A percentile compares a stretch with the other conserved stretches of the same genome.
Evolutionary conservation across 2,797 vertebrate species (phyloP).

Genomic region (Delichon dasypus): DNA sequence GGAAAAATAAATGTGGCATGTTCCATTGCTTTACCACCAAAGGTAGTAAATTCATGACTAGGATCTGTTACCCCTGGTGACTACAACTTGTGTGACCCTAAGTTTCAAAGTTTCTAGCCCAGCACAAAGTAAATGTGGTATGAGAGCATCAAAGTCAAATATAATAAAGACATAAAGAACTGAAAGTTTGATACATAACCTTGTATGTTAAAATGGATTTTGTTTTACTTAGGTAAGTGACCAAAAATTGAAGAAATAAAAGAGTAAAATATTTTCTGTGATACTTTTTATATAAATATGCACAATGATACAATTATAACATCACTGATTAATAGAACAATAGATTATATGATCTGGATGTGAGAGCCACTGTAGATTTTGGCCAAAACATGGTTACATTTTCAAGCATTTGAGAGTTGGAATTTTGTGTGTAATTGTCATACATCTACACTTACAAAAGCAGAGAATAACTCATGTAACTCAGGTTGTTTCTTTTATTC

Average conservation of each 20-base stretch:
- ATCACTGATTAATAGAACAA: not conserved
- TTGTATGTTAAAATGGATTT: not conserved
- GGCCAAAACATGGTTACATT: not conserved
- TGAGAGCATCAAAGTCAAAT: not conserved
- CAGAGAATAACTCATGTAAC: not conserved
- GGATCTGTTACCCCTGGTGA: not conserved
- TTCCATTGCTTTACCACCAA: not conserved
- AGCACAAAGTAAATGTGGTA: not conserved
- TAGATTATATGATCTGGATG: not conserved
- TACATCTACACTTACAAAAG: not conserved
- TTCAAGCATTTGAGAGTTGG: not conserved
- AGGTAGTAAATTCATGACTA: not conserved
- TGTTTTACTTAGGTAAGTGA: not conserved
- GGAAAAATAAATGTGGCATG: not conserved
- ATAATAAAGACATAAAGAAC: not conserved
- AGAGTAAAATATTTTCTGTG: not conserved
- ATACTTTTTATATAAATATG: not conserved
- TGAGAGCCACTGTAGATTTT: not conserved
- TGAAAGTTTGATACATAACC: not conserved
- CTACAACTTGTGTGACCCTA: not conserved
- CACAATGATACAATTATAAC: not conserved
- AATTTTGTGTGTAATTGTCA: not conserved
- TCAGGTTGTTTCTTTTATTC: not conserved
- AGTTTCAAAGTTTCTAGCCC: not conserved
- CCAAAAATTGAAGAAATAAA: not conserved